Evolutionary conservation across 2,113 vertebrate genomes (phyloP).

Genomic region (Charina bottae): DNA sequence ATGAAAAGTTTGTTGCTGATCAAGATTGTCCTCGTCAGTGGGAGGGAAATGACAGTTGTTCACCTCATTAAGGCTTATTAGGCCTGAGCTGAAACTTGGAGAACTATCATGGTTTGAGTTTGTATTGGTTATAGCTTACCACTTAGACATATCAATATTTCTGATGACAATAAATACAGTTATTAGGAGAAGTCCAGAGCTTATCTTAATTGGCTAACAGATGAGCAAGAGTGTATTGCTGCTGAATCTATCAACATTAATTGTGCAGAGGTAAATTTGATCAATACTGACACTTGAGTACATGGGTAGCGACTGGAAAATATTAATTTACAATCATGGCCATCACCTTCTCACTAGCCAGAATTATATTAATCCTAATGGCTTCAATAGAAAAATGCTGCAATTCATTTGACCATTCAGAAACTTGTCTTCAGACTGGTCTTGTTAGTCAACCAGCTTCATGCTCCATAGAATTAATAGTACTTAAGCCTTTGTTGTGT

Average conservation of each 20-base stretch:
- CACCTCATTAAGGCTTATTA: constrained; percentile 36
- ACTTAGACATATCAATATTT: constrained; percentile 72
- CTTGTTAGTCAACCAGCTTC: constrained; percentile 29
- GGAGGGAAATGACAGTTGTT: constrained; percentile 9
- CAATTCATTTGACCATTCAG: constrained; percentile 15
- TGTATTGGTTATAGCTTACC: constrained; percentile 63
- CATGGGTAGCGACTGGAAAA: constrained; percentile 70
- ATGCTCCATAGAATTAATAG: neutral
- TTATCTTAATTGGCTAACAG: constrained; percentile 82
- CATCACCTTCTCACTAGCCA: constrained; percentile 66
- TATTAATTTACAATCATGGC: constrained; percentile 75
- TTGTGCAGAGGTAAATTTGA: constrained; percentile 74
- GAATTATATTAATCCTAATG: constrained; percentile 68
- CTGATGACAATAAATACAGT: constrained; percentile 77
- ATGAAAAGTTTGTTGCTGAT: neutral
- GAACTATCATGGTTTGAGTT: constrained; percentile 26
- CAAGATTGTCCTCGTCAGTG: neutral
- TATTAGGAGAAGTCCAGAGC: constrained; percentile 73
- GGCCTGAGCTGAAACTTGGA: constrained; percentile 34
- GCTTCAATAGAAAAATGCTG: constrained; percentile 64
- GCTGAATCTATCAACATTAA: constrained; percentile 79
- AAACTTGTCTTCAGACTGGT: constrained; percentile 6
- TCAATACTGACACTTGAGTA: constrained; percentile 79
- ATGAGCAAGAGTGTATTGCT: constrained; percentile 73
- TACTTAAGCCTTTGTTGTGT: constrained; percentile 20